A percentile compares a stretch with the other conserved stretches of the same genome.
These are phyloP conservation scores for Perca schrenkii DNA, from an alignment of 2,113 vertebrate genomes.

Conservation along the genomic window DNA sequence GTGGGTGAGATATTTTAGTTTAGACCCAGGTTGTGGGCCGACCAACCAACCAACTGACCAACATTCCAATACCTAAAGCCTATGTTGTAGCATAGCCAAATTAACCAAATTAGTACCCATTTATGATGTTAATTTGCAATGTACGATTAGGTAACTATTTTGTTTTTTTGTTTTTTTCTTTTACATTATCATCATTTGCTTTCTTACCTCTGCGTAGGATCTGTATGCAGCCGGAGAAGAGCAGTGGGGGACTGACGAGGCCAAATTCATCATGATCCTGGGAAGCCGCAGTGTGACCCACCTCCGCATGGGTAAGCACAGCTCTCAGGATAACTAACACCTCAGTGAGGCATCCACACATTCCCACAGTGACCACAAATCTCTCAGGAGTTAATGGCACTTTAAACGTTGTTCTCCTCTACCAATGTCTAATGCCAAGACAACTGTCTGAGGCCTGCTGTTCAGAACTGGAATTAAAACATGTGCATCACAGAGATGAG, in stretches of 20 bases:
- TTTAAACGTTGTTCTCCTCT: neutral
- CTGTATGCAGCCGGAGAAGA: conserved; percentile 92
- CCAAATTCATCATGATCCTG: conserved; percentile 95
- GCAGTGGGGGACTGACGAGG: conserved; percentile 96
- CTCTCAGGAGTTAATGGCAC: neutral
- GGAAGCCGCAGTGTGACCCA: conserved; percentile 94
- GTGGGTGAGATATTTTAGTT: no score
- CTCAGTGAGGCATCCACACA: conserved; percentile 27
- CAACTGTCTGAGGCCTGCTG: neutral
- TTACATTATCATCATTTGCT: neutral
- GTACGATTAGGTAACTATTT: neutral
- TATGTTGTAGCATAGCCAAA: neutral
- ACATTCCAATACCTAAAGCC: neutral
- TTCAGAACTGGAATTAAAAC: neutral
- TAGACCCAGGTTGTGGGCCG: no score
- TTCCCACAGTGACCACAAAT: conserved; percentile 6
- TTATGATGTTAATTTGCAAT: neutral
- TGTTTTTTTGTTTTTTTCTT: neutral
- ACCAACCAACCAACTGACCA: no score
- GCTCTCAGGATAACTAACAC: conserved; percentile 22
- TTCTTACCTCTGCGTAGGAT: conserved; percentile 80
- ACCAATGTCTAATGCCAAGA: neutral
- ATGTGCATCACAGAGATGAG: neutral
- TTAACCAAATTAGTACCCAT: neutral
- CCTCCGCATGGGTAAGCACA: conserved; percentile 89